phyloP scores from a whole-genome alignment of 2,113 vertebrate genomes.

The Donacobius atricapilla region DNA sequence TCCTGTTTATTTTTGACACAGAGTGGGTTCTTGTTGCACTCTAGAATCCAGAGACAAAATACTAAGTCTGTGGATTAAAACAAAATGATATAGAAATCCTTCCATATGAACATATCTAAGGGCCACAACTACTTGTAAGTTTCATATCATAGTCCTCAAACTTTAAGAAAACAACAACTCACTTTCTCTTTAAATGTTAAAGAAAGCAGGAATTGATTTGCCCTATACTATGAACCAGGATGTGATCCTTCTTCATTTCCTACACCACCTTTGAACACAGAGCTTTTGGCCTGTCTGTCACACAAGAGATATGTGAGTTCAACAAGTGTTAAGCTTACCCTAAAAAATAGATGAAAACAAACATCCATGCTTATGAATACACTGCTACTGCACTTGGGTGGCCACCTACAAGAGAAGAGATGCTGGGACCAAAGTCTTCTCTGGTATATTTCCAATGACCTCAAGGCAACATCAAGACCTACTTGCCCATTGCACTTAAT shows the following conservation, averaged over 20 bases:
- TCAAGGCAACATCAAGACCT: not conserved
- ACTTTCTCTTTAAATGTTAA: not conserved
- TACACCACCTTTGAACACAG: not conserved
- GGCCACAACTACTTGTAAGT: not conserved
- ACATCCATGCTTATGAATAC: not conserved
- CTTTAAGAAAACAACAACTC: not conserved
- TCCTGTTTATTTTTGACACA: not conserved
- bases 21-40: not conserved
- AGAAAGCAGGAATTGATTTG: not conserved
- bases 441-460: slow-evolving; percentile 2
- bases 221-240: not conserved
- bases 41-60: not conserved
- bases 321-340: not conserved
- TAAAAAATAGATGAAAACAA: not conserved
- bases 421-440: not conserved
- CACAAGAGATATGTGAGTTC: not conserved
- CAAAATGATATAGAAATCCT: not conserved
- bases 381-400: slow-evolving; percentile 16
- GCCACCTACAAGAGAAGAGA: not conserved
- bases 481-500: not conserved
- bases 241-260: not conserved
- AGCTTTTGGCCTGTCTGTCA: not conserved
- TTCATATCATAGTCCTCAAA: not conserved
- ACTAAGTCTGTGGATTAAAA: not conserved
- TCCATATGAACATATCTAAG: not conserved